A percentile compares a stretch with the other conserved stretches of the same genome.
These are phyloP conservation scores for Brachionus sp. DNA, from an alignment of 1,140 invertebrate genomes.

Conservation along the genomic window DNA sequence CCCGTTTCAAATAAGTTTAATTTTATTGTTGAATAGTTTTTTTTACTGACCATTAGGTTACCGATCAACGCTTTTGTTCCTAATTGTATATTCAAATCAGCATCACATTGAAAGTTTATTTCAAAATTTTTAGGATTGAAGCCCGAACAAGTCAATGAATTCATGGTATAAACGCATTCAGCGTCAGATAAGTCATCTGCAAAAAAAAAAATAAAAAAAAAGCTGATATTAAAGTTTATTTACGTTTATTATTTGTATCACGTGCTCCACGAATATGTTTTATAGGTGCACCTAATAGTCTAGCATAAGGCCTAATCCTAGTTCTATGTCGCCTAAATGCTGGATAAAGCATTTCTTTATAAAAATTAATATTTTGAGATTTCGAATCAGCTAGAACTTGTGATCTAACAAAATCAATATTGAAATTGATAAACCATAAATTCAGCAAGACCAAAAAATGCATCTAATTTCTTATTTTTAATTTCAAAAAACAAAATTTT, in stretches of 20 bases:
- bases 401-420: background rate
- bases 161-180: background rate
- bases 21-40: background rate
- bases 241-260: background rate
- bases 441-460: background rate
- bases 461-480: background rate
- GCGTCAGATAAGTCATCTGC: background rate
- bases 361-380: background rate
- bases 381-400: background rate
- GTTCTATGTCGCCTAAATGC: background rate
- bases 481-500: background rate
- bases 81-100: background rate
- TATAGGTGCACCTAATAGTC: background rate
- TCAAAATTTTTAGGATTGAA: background rate
- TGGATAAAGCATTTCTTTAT: constrained; percentile 4
- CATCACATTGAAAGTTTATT: background rate
- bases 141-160: background rate
- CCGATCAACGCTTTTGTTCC: background rate
- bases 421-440: background rate
- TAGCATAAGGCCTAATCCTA: background rate
- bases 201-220: background rate
- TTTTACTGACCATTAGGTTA: background rate
- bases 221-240: background rate
- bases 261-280: background rate
- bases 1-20: background rate